Evolutionary conservation across 2,797 vertebrate species (phyloP).

Genomic region (Danio kyathit): DNA sequence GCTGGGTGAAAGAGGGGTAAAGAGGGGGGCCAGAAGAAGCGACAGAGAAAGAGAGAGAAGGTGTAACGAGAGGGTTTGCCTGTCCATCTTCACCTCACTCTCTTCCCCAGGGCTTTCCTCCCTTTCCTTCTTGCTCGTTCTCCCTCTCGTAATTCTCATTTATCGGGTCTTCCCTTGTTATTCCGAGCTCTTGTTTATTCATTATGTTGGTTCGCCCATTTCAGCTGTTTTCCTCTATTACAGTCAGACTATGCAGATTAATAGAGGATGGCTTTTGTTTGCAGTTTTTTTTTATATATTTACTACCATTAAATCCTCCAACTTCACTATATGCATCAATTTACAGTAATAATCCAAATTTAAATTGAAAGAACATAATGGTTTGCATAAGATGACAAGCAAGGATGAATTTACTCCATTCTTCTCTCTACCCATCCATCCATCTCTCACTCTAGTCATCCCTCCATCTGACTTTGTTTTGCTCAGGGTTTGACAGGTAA

Average conservation of each 20-base stretch:
- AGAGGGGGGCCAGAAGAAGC: constrained; percentile 22
- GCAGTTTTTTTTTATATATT: constrained; percentile 1
- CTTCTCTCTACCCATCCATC: constrained; percentile 4
- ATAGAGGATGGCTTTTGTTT: background rate
- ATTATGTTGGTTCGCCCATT: constrained; percentile 31
- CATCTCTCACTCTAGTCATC: constrained; percentile 64
- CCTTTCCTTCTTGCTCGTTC: constrained; percentile 47
- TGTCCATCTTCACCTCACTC: constrained; percentile 49
- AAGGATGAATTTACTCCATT: background rate
- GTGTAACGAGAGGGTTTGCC: constrained; percentile 59
- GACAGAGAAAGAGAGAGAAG: constrained; percentile 40
- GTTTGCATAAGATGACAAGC: constrained; percentile 39
- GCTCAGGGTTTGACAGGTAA: constrained; percentile 76
- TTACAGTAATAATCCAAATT: constrained; percentile 16
- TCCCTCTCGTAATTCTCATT: constrained; percentile 44
- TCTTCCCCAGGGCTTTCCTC: constrained; percentile 49
- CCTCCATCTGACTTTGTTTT: constrained; percentile 64
- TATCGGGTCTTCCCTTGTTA: constrained; percentile 48
- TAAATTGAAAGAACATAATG: background rate
- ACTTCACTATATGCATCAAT: constrained; percentile 19
- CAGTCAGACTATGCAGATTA: constrained; percentile 31
- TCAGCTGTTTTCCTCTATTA: constrained; percentile 10
- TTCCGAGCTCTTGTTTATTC: constrained; percentile 52
- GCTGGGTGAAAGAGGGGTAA: constrained; percentile 31
- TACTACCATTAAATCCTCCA: background rate